These are phyloP conservation scores for Pterostichus niger DNA, from an alignment of 2,888 invertebrate species.

Conservation along the genomic window DNA sequence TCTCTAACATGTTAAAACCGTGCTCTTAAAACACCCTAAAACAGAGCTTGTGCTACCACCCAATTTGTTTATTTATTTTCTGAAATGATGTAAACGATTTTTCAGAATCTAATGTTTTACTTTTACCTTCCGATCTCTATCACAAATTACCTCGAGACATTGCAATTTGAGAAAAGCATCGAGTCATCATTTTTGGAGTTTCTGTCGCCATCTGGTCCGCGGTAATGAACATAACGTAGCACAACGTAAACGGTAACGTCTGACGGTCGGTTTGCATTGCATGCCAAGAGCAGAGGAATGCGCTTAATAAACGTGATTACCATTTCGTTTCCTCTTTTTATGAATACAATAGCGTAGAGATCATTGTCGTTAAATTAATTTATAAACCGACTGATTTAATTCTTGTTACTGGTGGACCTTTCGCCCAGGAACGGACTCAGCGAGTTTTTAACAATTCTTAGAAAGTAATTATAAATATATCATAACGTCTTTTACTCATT, in stretches of 20 bases:
- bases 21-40: too few relatives aligned
- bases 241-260: slow-evolving; percentile 23
- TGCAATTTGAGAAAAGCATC: slow-evolving; percentile 16
- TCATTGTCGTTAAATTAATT: slow-evolving; percentile 61
- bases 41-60: too few relatives aligned
- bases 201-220: slow-evolving; percentile 21
- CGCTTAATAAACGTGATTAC: slow-evolving; percentile 60
- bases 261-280: slow-evolving; percentile 5
- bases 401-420: slow-evolving; percentile 40
- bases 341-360: slow-evolving; percentile 58
- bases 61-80: too few relatives aligned
- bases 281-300: slow-evolving; percentile 14
- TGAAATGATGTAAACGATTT: too few relatives aligned
- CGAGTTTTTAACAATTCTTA: not conserved
- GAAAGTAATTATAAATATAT: too few relatives aligned
- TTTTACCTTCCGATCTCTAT: not conserved
- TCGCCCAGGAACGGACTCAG: slow-evolving; percentile 6
- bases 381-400: slow-evolving; percentile 56
- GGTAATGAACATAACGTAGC: slow-evolving; percentile 15
- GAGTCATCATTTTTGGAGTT: slow-evolving; percentile 9
- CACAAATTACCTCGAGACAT: not conserved
- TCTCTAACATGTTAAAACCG: too few relatives aligned
- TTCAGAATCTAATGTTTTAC: too few relatives aligned
- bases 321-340: slow-evolving; percentile 56
- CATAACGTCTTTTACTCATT: too few relatives aligned